phyloP scores from a whole-genome alignment of 2,113 vertebrate genomes.

The Prolemur simus region DNA sequence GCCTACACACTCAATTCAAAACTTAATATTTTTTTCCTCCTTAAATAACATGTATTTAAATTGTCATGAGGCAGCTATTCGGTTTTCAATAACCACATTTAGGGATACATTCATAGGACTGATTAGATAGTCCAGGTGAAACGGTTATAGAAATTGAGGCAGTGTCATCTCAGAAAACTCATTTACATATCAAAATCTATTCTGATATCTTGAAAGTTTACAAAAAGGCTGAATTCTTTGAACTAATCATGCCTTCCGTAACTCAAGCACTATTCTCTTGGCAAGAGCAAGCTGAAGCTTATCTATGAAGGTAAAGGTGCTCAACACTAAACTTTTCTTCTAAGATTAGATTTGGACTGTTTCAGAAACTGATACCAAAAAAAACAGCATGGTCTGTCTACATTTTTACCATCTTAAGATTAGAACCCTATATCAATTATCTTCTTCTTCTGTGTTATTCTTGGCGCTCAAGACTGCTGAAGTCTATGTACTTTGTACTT shows the following conservation, averaged over 20 bases:
- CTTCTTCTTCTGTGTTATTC: conserved; percentile 53
- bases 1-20: conserved; percentile 68
- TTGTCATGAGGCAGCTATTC: conserved; percentile 80
- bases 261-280: conserved; percentile 62
- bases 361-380: conserved; percentile 48
- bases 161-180: conserved; percentile 73
- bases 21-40: conserved; percentile 70
- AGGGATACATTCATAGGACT: conserved; percentile 86
- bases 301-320: conserved; percentile 64
- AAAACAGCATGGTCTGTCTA: conserved; percentile 50
- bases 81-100: conserved; percentile 82
- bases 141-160: conserved; percentile 83
- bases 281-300: conserved; percentile 66
- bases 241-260: conserved; percentile 57
- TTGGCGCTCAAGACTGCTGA: conserved; percentile 68
- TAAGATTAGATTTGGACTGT: conserved; percentile 42
- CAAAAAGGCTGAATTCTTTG: conserved; percentile 71
- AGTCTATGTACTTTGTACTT: conserved; percentile 59
- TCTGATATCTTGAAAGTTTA: conserved; percentile 81
- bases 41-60: conserved; percentile 77
- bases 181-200: conserved; percentile 80
- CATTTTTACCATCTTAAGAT: conserved; percentile 53
- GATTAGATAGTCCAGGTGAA: conserved; percentile 83
- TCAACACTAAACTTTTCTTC: conserved; percentile 59
- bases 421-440: conserved; percentile 25